phyloP scores from a whole-genome alignment of 2,888 invertebrate genomes.

The Drosophila limbata region DNA sequence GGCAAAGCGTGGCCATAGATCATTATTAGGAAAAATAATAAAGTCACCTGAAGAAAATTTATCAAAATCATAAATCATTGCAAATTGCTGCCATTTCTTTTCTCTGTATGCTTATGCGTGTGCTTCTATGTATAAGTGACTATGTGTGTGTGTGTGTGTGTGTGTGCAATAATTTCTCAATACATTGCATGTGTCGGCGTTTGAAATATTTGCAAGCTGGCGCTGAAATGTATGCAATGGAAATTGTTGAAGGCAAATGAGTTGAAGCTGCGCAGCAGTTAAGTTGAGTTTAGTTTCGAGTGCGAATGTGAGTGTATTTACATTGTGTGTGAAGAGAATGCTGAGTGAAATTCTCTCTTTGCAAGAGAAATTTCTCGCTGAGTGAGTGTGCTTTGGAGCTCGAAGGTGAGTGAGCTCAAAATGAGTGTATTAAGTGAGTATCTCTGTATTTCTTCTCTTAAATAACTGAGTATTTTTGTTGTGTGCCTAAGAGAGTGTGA shows the following conservation, averaged over 20 bases:
- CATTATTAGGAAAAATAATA: constrained; percentile 77
- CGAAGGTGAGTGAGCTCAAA: background rate
- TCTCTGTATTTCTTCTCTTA: background rate
- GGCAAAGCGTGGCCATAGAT: constrained; percentile 53
- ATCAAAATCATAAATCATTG: constrained; percentile 77
- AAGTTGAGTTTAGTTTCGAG: background rate
- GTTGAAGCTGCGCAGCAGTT: background rate
- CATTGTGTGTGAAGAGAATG: constrained; percentile 11
- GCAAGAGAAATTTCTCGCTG: background rate
- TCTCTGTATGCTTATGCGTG: constrained; percentile 17
- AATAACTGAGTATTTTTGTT: background rate
- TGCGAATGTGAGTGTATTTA: background rate
- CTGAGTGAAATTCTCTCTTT: background rate
- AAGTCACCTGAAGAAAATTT: constrained; percentile 73
- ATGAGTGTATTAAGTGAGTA: background rate
- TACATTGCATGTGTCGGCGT: constrained; percentile 42
- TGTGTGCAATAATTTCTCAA: constrained; percentile 56
- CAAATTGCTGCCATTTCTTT: constrained; percentile 66
- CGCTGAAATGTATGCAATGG: constrained; percentile 46
- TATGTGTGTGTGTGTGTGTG: constrained; percentile 10
- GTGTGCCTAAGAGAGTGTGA: background rate
- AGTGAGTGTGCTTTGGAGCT: background rate
- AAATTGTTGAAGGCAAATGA: constrained; percentile 8
- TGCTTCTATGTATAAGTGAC: constrained; percentile 5
- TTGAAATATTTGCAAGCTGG: constrained; percentile 54